Evolutionary conservation across 2,888 invertebrate genomes (phyloP), one percentile per base, ranked within the genome.

Genomic region (Allophyes oxyacanthae): DNA sequence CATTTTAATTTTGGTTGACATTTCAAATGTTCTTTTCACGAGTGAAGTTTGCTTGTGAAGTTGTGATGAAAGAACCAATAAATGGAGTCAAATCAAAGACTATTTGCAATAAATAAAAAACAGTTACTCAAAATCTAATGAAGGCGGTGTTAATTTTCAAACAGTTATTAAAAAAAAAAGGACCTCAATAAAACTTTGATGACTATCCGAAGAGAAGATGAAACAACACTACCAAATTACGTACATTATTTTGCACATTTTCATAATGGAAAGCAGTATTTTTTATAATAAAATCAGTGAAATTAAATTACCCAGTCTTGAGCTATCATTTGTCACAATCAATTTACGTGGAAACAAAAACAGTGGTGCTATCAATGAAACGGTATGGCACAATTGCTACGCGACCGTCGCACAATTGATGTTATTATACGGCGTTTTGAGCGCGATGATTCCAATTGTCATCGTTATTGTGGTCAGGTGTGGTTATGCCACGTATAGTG

Each of bases 351-450:
- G 10, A 42, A 33, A 62, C 36, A 36, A 55, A 48, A 63, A 58
- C 32, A 54, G n/a, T 25, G 33, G 37, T n/a, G 28, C 28, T 68
- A 64, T 64, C 56, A 75, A 53, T 72, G 55, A 38, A 51, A 57
- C 40, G 30, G 26, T 8, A 48, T 14, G 48, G 34, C 38, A 34
- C 55, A 44, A 56, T 38, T 8, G 50, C 71, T 77, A 60, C 59
- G 59, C 50, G 55, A 61, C 33, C 9, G 54, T 45, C 55, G 38
- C 55, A 65, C 75, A 76, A 84, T 81, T 74, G 74, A 72, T 64
- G 62, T 64, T 72, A 86, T 88, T 88, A 83, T 78, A 87, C 83
- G 87, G 75, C 62, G 77, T 81, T 82, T 86, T 84, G 75, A 70
- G 50, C 72, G 72, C 64, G 64, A 79, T 78, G 75, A 77, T 75